Conservation (phyloP, 2,113 vertebrate genomes). For the Erythrolamprus reginae region DNA sequence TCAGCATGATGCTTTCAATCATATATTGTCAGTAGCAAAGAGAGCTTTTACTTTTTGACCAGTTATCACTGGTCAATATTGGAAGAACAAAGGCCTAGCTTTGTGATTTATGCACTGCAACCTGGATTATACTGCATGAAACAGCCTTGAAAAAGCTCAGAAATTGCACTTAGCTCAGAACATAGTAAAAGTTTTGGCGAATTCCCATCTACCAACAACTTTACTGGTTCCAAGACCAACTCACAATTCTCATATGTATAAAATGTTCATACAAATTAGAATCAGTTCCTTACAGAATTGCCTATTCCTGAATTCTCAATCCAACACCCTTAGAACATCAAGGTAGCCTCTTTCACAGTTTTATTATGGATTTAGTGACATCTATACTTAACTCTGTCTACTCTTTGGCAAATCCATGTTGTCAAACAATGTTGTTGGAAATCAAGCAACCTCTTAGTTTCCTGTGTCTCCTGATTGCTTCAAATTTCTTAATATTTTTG, state of each 20-base stretch:
- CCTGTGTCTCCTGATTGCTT: not conserved
- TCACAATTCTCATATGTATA: not conserved
- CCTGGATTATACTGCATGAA: not conserved
- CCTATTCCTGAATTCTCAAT: not conserved
- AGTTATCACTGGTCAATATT: not conserved
- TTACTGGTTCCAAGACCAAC: not conserved
- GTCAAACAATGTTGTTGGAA: not conserved
- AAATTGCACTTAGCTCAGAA: not conserved
- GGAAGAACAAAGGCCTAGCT: not conserved
- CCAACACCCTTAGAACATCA: not conserved
- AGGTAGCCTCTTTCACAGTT: not conserved
- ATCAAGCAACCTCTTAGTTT: not conserved
- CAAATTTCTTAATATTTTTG: not conserved
- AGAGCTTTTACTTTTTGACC: not conserved
- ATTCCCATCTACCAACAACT: not conserved
- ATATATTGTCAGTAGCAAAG: not conserved
- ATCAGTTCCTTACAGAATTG: not conserved
- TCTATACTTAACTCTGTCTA: not conserved
- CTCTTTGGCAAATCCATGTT: not conserved
- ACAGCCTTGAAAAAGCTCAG: not conserved
- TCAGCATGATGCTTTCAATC: not conserved
- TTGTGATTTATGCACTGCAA: not conserved
- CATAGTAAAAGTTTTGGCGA: not conserved
- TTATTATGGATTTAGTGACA: not conserved
- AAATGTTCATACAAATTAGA: not conserved